Evolutionary conservation across 2,888 invertebrate genomes (phyloP), one percentile per base, ranked within the genome.

Genomic region (Neoascia interrupta): DNA sequence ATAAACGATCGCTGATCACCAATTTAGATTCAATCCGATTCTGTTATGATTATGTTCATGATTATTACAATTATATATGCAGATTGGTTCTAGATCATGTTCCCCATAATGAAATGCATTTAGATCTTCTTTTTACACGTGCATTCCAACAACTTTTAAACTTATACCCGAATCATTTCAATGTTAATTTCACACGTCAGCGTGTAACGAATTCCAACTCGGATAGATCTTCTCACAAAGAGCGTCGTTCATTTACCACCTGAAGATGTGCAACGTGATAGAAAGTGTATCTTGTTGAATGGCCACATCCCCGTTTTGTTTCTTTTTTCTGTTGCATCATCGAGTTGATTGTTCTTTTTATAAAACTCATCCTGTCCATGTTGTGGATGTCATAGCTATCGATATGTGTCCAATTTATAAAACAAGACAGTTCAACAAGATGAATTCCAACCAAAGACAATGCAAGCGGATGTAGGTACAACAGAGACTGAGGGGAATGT

Each of bases 381-480:
- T 79, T 73, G 61, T 72, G 15, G 45, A 56, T 66, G 73, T 79
- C 79, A 72, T 66, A 72, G 79, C 37, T 79, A 79, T 73, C 72
- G 64, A 66, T 79, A 72, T 72, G 66, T 79, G 79, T 79, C 73
- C 73, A 79, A 79, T 79, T 79, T 79, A 73, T 79, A 61, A 61
- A 79, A 79, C 79, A 79, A 73, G 79, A 79, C 73, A 73, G 66
- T 79, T 79, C 66, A 68, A 72, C 76, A 79, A 72, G 76, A 79
- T 79, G 76, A 66, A 72, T 79, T 58, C 34, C 39, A 49, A 39
- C 45, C 36, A 54, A 66, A 54, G 54, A 54, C 66, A 66, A 53
- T 36, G 45, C 39, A 34, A 53, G n/a, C n/a, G n/a, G n/a, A n/a
- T n/a, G n/a, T n/a, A n/a, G n/a, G n/a, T 18, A 53, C 36, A 13